Evolutionary conservation across 2,888 invertebrate species (phyloP), one percentile per base, ranked within the genome.

Genomic region (Limenitis camilla): DNA sequence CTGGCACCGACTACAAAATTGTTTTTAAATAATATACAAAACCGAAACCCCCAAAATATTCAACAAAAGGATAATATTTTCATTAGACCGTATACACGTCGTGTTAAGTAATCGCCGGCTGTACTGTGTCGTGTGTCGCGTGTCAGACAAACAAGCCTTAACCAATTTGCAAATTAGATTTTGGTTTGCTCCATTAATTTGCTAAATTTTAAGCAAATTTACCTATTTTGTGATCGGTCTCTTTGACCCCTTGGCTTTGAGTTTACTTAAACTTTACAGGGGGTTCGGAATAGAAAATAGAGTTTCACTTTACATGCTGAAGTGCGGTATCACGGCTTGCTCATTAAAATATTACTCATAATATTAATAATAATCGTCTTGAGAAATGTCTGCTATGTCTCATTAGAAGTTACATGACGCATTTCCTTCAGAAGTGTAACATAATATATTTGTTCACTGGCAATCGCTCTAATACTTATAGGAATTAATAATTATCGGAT

Each of bases 161-260:
- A 35, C 59, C 50, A 55, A 59, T 59, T 59, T 56, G 47, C 48
- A 55, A 59, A 59, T 59, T 54, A 55, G 49, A 56, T 59, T 56
- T 50, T 33, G 59, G 55, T 55, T 41, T 52, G 50, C 49, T 48
- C 54, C 59, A 54, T 59, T 56, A 52, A 59, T 56, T 59, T 56
- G 52, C 45, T 38, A 52, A 54, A 59, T 56, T 59, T 55, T 50
- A 50, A 55, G 54, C 54, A 59, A 59, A 59, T 56, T 56, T 54
- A 29, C 56, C 47, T 41, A 54, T 52, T 46, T 33, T 49, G 55
- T 41, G 47, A 52, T 52, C 45, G 51, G 54, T 43, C 56, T 45
- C 49, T 54, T 45, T 49, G 35, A 53, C 38, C 48, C 30, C 43
- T 35, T 48, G 41, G 38, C 41, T 33, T 7, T 40, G 27, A 19